Evolutionary conservation across 1,140 invertebrate species (phyloP).

Genomic region (Phocides pigmalion): DNA sequence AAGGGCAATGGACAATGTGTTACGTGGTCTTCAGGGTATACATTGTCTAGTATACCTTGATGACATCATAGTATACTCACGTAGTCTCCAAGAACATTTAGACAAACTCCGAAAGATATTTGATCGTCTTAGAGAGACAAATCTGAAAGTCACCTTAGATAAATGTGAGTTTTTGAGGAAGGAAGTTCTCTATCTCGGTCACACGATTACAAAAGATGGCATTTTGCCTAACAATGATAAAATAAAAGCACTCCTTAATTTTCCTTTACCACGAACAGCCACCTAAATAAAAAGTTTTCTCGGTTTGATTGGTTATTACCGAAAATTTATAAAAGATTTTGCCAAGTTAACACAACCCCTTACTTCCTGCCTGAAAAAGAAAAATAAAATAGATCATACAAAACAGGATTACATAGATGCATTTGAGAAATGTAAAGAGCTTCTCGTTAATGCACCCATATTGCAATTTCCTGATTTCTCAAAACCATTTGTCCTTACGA

Average conservation of each 20-base stretch:
- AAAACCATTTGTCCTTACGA: conserved; percentile 42
- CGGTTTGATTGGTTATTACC: conserved; percentile 37
- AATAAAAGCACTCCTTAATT: conserved; percentile 17
- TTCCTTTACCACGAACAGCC: conserved; percentile 44
- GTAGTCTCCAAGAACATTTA: background rate
- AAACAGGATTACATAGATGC: conserved; percentile 20
- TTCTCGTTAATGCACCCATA: conserved; percentile 31
- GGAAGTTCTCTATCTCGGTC: background rate
- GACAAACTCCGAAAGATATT: background rate
- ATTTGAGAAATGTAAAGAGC: conserved; percentile 40
- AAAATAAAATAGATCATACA: conserved; percentile 32
- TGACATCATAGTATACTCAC: background rate
- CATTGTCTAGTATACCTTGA: conserved; percentile 2
- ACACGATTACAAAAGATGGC: background rate
- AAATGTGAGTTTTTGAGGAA: background rate
- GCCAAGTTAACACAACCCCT: conserved; percentile 36
- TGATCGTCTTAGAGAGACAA: background rate
- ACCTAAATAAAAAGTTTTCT: conserved; percentile 53
- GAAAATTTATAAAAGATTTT: conserved; percentile 37
- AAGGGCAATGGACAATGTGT: no score
- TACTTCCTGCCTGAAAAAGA: conserved; percentile 49
- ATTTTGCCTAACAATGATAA: no score
- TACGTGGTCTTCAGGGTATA: no score
- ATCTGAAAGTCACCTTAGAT: background rate
- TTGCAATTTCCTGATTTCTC: conserved; percentile 39